A percentile compares a stretch with the other conserved stretches of the same genome.
These are phyloP conservation scores for Drosophila mimetica DNA, from an alignment of 2,888 invertebrate species.

Conservation along the genomic window DNA sequence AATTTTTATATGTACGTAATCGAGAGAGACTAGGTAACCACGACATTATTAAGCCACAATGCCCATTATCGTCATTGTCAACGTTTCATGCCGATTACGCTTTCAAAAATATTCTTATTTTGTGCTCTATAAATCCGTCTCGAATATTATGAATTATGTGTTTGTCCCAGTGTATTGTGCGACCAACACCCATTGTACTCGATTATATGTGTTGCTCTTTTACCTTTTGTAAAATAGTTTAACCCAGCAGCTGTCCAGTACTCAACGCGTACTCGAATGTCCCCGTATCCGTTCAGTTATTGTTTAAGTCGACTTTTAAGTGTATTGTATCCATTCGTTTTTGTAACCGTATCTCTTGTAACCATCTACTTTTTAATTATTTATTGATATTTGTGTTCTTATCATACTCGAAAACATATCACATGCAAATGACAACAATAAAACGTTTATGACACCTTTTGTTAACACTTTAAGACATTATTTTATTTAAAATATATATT, in stretches of 20 bases:
- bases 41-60: constrained; percentile 12
- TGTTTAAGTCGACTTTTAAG: constrained; percentile 34
- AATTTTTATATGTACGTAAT: constrained; percentile 24
- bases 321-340: constrained; percentile 8
- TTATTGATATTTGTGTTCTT: constrained; percentile 44
- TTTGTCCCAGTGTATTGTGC: constrained; percentile 28
- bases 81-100: constrained; percentile 43
- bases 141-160: constrained; percentile 26
- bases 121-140: constrained; percentile 15
- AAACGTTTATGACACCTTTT: constrained; percentile 63
- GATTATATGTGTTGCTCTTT: constrained; percentile 39
- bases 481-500: constrained; percentile 26
- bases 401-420: constrained; percentile 58
- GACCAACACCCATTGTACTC: constrained; percentile 19
- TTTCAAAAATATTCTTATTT: constrained; percentile 31
- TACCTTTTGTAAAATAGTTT: constrained; percentile 50
- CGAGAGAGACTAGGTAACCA: constrained; percentile 16
- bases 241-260: constrained; percentile 1
- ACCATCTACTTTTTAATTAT: constrained; percentile 36
- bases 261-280: constrained; percentile 11
- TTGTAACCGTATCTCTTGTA: constrained; percentile 24
- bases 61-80: constrained; percentile 27
- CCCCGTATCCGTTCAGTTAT: constrained; percentile 19
- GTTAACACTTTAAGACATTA: constrained; percentile 42
- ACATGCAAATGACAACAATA: constrained; percentile 55